Evolutionary conservation across 2,888 invertebrate species (phyloP).

Genomic region (Diarsia dahlii): DNA sequence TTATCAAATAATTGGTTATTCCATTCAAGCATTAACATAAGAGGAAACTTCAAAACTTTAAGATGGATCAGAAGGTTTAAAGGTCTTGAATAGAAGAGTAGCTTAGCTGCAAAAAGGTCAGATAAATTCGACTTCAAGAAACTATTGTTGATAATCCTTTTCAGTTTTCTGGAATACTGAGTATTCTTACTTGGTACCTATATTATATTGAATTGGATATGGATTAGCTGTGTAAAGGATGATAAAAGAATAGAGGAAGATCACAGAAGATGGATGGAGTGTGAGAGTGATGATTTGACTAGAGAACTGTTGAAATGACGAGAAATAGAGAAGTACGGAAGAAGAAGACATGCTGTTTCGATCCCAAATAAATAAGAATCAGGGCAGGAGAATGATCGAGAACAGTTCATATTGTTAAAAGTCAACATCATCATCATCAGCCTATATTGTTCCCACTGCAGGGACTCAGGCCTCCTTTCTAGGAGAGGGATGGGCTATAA

Average conservation of each 20-base stretch:
- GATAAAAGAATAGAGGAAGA: no score
- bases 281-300: not conserved
- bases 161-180: not conserved
- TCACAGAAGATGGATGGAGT: no score
- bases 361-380: not conserved
- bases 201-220: not conserved
- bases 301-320: not conserved
- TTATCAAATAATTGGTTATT: conserved; percentile 8
- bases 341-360: not conserved
- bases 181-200: not conserved
- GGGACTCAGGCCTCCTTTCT: no score
- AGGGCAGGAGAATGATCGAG: not conserved
- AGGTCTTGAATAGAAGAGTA: conserved; percentile 19
- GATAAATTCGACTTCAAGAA: conserved; percentile 1
- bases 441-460: not conserved
- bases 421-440: not conserved
- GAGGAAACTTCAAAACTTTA: conserved; percentile 7
- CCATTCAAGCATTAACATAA: not conserved
- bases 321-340: not conserved
- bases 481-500: no score
- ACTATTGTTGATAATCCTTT: conserved; percentile 1
- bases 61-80: conserved; percentile 26
- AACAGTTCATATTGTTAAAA: not conserved
- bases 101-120: conserved; percentile 14
- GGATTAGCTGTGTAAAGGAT: not conserved